Base-by-base conservation (phyloP, 2,113 vertebrate genomes). In the Syngnathus floridae region DNA sequence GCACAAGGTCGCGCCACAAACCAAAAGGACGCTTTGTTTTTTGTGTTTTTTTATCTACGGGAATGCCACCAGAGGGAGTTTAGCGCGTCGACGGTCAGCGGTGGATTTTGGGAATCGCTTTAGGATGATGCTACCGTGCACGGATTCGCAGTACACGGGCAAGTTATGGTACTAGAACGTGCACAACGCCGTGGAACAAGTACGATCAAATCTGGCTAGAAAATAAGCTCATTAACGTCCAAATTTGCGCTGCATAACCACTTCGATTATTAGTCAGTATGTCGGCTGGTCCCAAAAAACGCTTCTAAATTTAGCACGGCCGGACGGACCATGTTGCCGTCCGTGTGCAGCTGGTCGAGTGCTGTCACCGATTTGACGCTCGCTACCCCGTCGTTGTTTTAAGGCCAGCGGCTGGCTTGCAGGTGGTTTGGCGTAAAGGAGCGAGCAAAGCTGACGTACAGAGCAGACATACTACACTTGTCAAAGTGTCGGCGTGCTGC, bases 81-180 rank as follows among this genome's bases (percentile, higher is more conserved):
- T 74, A 75, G n/a, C 81, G 83, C 83, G 73, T 80, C 75, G 75
- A 68, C 58, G 14, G 55, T 56, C 71, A 41, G 35, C 43, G 63
- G 67, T 64, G 78, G 79, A 79, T 75, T 36, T 64, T 70, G 87
- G 84, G 89, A 86, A 83, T 83, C 73, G 65, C 67, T 81, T 65
- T 57, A 79, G 73, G 77, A 76, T 73, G 87, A 76, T 70, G 84
- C 84, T 64, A 83, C 77, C 80, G 86, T 85, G 65, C 77, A 86
- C 84, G 88, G 90, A 86, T 75, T 75, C 74, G 38, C 60, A 82
- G 48, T 63, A 75, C 71, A 78, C 81, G 81, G 90, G 89, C 90
- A 91, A 91, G 90, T 91, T 81, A 13, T n/a, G 71, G 72, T 69
- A 43, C 12, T 54, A 51, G 64, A 17, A 38, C 16, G 36, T 1